Evolutionary conservation across 2,113 vertebrate genomes (phyloP), one percentile per base, ranked within the genome.

Genomic region (Cyanoderma ruficeps): DNA sequence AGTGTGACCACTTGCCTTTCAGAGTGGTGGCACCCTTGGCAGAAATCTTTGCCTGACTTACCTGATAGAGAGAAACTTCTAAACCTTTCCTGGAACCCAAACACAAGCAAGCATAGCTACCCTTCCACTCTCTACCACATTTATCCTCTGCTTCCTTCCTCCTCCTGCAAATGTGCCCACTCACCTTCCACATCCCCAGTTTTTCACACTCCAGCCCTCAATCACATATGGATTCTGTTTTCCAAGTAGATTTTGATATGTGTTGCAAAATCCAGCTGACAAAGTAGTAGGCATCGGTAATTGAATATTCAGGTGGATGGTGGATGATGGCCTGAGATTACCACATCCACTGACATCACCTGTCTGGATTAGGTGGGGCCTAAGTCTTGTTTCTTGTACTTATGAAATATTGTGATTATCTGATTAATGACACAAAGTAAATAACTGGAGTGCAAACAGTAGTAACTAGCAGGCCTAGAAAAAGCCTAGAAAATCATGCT

Each of bases 271-370:
- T 6, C 1, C 11, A 63, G 46, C 11, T 83, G 83, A 89, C 76
- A 70, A 67, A 90, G 42, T 91, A 86, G 72, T 77, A 59, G 74
- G 42, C 23, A 79, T 55, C n/a, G 55, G 50, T 77, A 93, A 94
- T n/a, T 90, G 75, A 87, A 70, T 83, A 88, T 93, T 80, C 84
- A 93, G 85, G 41, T 55, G 42, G 30, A 83, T 90, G 78, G 89
- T 69, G 78, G 87, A 79, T 91, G 84, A 72, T 7, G 2, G 63
- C 27, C 87, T 90, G 71, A 86, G 87, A 94, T 97, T 95, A 44
- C 59, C 52, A 93, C 80, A 96, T 91, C 22, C 47, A 80, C 67
- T 96, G 93, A 96, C 91, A 80, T 95, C 93, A 95, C 79, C 78
- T 83, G 91, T 91, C 93, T 96, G 82, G 53, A 67, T 95, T 70